Evolutionary conservation across 2,113 vertebrate species (phyloP).

Genomic region (Apteryx mantelli): DNA sequence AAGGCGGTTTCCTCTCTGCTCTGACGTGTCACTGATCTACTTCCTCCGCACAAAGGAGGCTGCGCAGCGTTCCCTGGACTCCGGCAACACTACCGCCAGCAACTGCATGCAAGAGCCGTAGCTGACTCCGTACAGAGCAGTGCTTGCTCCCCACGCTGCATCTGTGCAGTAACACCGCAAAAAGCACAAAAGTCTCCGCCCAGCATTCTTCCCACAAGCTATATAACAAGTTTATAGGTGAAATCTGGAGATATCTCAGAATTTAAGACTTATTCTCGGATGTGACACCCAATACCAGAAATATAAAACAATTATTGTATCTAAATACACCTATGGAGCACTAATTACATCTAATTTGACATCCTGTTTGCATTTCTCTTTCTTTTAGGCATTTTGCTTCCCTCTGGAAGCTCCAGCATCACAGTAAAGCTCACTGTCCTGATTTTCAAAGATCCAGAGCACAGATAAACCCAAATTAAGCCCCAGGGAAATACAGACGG

Average conservation of each 20-base stretch:
- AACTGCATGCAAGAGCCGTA: neutral
- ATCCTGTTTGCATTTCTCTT: neutral
- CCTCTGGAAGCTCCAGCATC: neutral
- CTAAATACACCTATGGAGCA: neutral
- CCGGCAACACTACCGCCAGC: neutral
- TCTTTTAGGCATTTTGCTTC: neutral
- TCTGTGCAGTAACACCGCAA: neutral
- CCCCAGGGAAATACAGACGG: neutral
- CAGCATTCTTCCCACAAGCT: fast-evolving
- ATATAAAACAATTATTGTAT: neutral
- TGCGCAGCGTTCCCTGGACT: neutral
- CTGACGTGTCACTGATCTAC: neutral
- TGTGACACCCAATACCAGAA: neutral
- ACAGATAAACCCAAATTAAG: neutral
- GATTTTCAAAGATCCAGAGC: neutral
- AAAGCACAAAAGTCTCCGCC: neutral
- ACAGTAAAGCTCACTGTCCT: neutral
- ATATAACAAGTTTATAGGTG: neutral
- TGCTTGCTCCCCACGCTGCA: neutral
- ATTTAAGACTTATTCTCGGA: neutral
- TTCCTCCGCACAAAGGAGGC: neutral
- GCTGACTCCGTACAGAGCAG: no score
- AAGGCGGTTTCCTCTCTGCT: neutral
- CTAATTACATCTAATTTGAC: neutral
- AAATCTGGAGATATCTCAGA: neutral